Conservation (phyloP, 2,888 invertebrate genomes). For the Sipunculus nudus region DNA sequence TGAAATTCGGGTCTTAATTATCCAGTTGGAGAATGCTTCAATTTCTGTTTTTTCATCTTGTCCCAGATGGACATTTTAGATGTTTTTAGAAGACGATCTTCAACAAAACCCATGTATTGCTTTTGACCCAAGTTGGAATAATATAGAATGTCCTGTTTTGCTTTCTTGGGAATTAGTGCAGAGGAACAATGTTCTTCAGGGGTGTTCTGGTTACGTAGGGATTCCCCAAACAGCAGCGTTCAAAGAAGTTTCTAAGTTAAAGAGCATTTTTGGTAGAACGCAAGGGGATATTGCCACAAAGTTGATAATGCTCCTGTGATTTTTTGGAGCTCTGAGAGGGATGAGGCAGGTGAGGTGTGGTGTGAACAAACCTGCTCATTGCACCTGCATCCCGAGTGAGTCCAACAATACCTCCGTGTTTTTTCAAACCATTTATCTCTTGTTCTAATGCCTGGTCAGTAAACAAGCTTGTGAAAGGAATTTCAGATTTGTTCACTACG, state of each 20-base stretch:
- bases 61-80: constrained; percentile 4
- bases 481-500: constrained; percentile 18
- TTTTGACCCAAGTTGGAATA: constrained; percentile 13
- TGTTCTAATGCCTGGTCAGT: constrained; percentile 22
- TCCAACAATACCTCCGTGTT: constrained; percentile 20
- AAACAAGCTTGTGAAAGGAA: constrained; percentile 24
- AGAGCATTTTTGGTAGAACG: background rate
- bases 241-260: background rate
- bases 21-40: constrained; percentile 11
- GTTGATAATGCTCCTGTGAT: constrained; percentile 9
- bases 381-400: constrained; percentile 12
- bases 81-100: background rate
- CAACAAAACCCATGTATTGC: constrained; percentile 11
- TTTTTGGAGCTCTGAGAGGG: background rate
- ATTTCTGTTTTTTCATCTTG: constrained; percentile 9
- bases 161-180: constrained; percentile 1
- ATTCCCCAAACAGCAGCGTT: constrained; percentile 8
- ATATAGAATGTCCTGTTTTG: constrained; percentile 8
- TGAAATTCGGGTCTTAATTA: background rate
- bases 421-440: constrained; percentile 14
- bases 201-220: background rate
- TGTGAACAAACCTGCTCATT: constrained; percentile 16
- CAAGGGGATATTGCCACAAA: constrained; percentile 5
- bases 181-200: constrained; percentile 9
- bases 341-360: constrained; percentile 15